Evolutionary conservation across 2,797 vertebrate genomes (phyloP), one percentile per base, ranked within the genome.

Genomic region (Coilia nasus): DNA sequence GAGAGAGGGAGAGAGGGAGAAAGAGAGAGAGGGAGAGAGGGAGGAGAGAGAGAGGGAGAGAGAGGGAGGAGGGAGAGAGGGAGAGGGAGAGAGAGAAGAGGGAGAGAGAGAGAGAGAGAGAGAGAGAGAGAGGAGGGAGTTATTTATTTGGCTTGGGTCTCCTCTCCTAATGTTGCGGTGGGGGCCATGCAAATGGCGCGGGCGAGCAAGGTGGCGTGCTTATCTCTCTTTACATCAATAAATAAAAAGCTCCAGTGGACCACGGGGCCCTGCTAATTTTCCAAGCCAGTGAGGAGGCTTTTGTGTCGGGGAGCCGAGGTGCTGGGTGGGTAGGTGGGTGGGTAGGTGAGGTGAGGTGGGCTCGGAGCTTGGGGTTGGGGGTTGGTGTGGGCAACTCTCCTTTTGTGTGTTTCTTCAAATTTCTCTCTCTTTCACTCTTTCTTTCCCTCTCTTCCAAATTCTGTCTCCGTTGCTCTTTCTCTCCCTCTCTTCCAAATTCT

Each of bases 261-360:
- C 92, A 91, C 86, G 85, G 75, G 90, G 83, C 88, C 86, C 64
- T 84, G 88, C 91, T 94, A 93, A 94, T 94, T 94, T 94, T 94
- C 92, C 92, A 84, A 94, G 87, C 92, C 92, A 94, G 89, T 92
- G 91, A 93, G 89, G 91, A 90, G 85, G 89, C 87, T 90, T 92
- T 92, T 92, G 90, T 92, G 91, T 87, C 85, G 86, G 71, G 83
- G 88, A 92, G 15, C 50, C 14, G 50, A 35, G 28, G 67, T 17
- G 14, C 23, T 35, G 67, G 15, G 67, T 35, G 67, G 11, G 64
- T 71, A 25, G 56, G 56, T 19, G 56, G 57, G 19, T 59, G 57
- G 17, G 19, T 21, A 11, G 57, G n/a, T 64, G 50, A 14, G 60
- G 62, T 28, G 25, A 14, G 25, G 62, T 12, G 35, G 59, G 59